Conservation (phyloP, 2,797 vertebrate genomes). For the Dipus sagitta region DNA sequence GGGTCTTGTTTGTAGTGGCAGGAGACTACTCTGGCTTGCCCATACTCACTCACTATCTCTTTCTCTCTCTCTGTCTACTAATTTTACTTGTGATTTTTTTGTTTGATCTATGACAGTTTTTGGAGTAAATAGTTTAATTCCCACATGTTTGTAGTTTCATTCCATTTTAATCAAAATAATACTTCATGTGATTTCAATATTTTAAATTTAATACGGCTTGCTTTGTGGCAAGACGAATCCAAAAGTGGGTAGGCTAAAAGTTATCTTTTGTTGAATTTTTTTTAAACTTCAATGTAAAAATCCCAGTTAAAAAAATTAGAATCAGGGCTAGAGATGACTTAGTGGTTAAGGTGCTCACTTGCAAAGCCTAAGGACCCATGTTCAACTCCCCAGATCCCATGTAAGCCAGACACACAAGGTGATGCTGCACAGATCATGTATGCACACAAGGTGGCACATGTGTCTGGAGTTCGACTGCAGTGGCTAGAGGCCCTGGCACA, state of each 20-base stretch:
- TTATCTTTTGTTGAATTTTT: neutral
- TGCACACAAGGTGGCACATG: too few relatives aligned
- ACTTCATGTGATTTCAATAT: neutral
- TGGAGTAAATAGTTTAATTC: neutral
- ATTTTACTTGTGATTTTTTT: slow-evolving; percentile 7
- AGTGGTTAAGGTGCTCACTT: too few relatives aligned
- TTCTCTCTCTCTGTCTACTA: slow-evolving; percentile 9
- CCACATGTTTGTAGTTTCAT: neutral
- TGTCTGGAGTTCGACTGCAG: too few relatives aligned
- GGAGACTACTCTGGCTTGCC: too few relatives aligned
- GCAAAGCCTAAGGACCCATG: too few relatives aligned
- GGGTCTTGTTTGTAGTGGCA: too few relatives aligned
- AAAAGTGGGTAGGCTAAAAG: neutral
- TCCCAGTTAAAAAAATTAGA: too few relatives aligned
- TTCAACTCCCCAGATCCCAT: too few relatives aligned
- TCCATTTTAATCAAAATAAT: slow-evolving; percentile 19
- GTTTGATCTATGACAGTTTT: neutral
- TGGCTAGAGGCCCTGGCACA: too few relatives aligned
- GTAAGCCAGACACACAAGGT: too few relatives aligned
- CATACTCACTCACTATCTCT: neutral
- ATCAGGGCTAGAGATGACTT: too few relatives aligned
- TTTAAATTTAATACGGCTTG: neutral
- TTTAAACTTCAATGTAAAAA: slow-evolving; percentile 9
- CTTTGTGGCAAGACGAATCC: slow-evolving; percentile 1
- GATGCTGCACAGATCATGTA: too few relatives aligned